phyloP scores from a whole-genome alignment of 2,888 invertebrate species.

The Aporophyla lueneburgensis region DNA sequence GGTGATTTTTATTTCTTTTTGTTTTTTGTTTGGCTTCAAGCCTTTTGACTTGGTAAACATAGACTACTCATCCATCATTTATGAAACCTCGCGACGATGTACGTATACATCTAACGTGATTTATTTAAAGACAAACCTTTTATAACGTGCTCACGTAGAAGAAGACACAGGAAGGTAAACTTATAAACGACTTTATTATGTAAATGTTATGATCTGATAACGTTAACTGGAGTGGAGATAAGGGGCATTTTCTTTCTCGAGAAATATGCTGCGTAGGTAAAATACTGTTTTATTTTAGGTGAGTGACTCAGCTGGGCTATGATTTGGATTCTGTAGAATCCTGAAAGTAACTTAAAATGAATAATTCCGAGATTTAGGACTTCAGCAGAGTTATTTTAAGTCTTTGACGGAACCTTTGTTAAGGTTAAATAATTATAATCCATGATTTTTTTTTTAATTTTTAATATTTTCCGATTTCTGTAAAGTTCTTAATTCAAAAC shows the following conservation, averaged over 20 bases:
- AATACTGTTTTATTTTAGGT: neutral
- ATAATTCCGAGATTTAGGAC: too few relatives aligned
- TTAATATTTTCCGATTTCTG: too few relatives aligned
- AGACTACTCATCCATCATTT: neutral
- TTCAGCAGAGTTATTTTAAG: too few relatives aligned
- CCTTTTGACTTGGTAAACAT: neutral
- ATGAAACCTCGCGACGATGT: neutral
- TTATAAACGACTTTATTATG: slow-evolving; percentile 25
- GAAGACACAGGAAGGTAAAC: neutral
- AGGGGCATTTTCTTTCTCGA: neutral
- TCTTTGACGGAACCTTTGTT: too few relatives aligned
- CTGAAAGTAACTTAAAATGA: neutral
- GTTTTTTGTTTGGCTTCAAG: too few relatives aligned
- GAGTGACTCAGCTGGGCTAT: neutral
- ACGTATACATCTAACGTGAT: neutral
- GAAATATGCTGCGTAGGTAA: neutral
- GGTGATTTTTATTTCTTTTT: too few relatives aligned
- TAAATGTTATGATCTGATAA: slow-evolving; percentile 22
- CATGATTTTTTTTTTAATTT: too few relatives aligned
- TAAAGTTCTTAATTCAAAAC: too few relatives aligned
- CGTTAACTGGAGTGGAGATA: neutral
- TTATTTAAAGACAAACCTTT: slow-evolving; percentile 3
- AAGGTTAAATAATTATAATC: too few relatives aligned
- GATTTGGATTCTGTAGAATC: neutral
- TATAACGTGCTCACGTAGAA: neutral